Percentiles rank a stretch among this genome's conserved stretches.
phyloP scores from a whole-genome alignment of 2,113 vertebrate genomes.

The Rhineura floridana region DNA sequence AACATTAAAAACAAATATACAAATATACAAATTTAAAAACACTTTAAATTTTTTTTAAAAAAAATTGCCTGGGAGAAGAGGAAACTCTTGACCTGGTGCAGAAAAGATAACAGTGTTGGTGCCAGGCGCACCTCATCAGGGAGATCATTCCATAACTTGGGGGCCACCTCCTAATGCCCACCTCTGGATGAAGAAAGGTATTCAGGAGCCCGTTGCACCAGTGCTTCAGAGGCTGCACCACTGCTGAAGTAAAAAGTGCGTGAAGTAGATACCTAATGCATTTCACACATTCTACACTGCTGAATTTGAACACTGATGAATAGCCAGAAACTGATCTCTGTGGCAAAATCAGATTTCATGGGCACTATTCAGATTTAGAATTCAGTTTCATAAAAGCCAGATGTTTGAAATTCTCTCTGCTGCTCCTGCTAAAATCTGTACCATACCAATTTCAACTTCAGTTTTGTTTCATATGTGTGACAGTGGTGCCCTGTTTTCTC shows the following conservation, averaged over 20 bases:
- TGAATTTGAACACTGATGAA: neutral
- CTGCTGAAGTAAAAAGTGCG: neutral
- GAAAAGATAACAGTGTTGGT: too few relatives aligned
- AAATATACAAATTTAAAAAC: too few relatives aligned
- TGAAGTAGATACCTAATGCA: neutral
- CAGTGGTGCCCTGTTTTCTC: too few relatives aligned
- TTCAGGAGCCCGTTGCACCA: neutral
- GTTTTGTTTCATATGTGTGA: too few relatives aligned
- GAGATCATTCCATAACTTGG: too few relatives aligned
- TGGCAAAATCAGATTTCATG: neutral
- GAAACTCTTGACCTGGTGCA: too few relatives aligned
- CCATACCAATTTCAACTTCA: too few relatives aligned
- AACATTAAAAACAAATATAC: too few relatives aligned
- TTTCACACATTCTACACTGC: neutral
- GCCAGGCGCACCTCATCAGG: too few relatives aligned
- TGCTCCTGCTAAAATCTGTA: too few relatives aligned
- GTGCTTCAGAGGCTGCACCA: neutral
- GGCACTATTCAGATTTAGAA: neutral
- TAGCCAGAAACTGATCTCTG: neutral
- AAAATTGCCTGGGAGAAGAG: too few relatives aligned
- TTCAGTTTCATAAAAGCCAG: neutral
- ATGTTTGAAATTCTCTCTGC: neutral
- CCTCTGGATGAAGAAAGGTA: neutral
- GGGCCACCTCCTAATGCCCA: neutral
- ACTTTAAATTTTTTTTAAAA: too few relatives aligned